Base-by-base conservation (phyloP, 2,888 invertebrate species). In the Eledona agricola region DNA sequence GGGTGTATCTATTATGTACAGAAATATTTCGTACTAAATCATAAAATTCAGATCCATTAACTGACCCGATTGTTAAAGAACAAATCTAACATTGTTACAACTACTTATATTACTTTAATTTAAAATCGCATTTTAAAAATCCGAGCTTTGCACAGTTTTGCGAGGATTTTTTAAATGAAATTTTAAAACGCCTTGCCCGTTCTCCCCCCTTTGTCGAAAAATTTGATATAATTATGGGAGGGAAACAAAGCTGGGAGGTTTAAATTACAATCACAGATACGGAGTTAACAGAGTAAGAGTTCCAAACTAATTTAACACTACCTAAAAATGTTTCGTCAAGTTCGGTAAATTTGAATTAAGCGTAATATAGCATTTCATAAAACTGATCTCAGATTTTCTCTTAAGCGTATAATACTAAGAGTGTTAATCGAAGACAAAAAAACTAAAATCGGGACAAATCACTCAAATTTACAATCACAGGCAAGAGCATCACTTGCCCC, bases 261-360 rank as follows among this genome's bases (percentile, higher is more conserved):
- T 40, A 45, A 19, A 37, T 55, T 59, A 60, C 52, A 63, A 65
- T 67, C 65, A 67, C 67, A 67, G 65, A 65, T 65, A 67, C 51
- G 58, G 60, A 64, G 61, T n/a, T 60, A 64, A 64, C 59, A 50
- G 37, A 49, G 22, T 47, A 28, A 45, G 29, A 47, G 50, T 58
- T 40, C 51, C 35, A 54, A 58, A 40, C 51, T 51, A 58, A 59
- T 51, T n/a, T 56, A 58, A 58, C 51, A 62, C 53, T 59, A 53
- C 50, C 55, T 51, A 60, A 55, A 55, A n/a, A n/a, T n/a, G n/a
- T n/a, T n/a, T n/a, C n/a, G n/a, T n/a, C n/a, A n/a, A 58, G 62
- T 63, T 60, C 63, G 61, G 58, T 57, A 52, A 57, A 49, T 53
- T 57, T 49, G 55, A 62, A 55, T 62, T 63, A 64, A 67, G 63